phyloP scores from a whole-genome alignment of 2,113 vertebrate species.

The Hirundichthys speculiger region DNA sequence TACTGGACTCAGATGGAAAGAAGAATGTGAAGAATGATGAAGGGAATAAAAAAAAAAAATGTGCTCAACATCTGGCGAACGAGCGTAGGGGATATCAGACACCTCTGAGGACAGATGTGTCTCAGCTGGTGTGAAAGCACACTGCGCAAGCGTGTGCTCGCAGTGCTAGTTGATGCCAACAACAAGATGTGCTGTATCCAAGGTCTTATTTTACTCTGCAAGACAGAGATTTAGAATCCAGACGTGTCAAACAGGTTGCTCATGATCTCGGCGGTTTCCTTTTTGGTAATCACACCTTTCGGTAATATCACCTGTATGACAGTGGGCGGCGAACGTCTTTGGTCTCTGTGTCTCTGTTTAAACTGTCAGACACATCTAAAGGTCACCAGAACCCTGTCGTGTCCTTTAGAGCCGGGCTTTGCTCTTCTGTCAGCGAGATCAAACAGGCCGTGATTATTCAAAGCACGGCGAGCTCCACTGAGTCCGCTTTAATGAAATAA shows the following conservation, averaged over 20 bases:
- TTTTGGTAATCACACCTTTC: not conserved
- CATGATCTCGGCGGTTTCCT: not conserved
- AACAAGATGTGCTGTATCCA: not conserved
- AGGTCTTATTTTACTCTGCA: not conserved
- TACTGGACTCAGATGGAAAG: constrained; percentile 9
- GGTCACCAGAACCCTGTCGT: constrained; percentile 43
- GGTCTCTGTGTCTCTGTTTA: constrained; percentile 33
- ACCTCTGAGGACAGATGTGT: constrained; percentile 4
- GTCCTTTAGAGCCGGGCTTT: constrained; percentile 23
- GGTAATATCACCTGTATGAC: not conserved
- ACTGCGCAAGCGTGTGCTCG: not conserved
- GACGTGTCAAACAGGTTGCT: too few species aligned
- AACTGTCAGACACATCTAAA: constrained; percentile 52
- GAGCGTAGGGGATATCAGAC: constrained; percentile 15
- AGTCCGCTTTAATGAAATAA: constrained; percentile 9
- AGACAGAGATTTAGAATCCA: too few species aligned
- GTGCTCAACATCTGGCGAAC: constrained; percentile 21
- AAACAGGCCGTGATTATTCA: constrained; percentile 29
- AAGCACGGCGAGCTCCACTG: constrained; percentile 22
- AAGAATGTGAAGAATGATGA: constrained; percentile 8
- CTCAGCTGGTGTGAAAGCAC: constrained; percentile 3
- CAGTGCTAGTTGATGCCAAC: not conserved
- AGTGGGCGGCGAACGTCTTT: constrained; percentile 5
- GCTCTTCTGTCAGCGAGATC: constrained; percentile 43
- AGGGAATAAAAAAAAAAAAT: constrained; percentile 19